Evolutionary conservation across 2,888 invertebrate genomes (phyloP), one percentile per base, ranked within the genome.

Genomic region (Standfussiana lucernea): DNA sequence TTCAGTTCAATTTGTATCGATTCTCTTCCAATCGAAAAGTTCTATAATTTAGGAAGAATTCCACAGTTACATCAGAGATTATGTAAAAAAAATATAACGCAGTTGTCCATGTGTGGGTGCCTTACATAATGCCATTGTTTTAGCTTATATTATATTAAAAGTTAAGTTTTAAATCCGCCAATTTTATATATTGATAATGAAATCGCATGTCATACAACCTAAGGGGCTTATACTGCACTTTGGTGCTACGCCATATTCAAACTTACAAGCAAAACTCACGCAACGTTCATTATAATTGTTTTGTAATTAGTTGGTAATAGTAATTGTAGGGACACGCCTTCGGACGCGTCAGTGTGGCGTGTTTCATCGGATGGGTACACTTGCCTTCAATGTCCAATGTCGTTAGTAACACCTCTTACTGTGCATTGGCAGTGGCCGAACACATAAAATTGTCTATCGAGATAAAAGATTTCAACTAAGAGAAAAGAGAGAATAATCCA

Each of bases 121-220:
- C 91, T 90, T 90, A 90, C 87, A 84, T 88, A 91, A 91, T 92
- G 93, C 91, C 91, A 91, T 92, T 91, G 89, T 92, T 90, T 88
- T 90, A 91, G 89, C 79, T 86, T 89, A 88, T 85, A 75, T 80
- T 79, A 72, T 75, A 80, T 71, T 81, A 86, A 75, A 75, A 84
- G 83, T 84, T 89, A 89, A 87, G 85, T 88, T 89, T 88, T 79
- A 84, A 86, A 84, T 88, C 89, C 89, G 91, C 91, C 90, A 91
- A 89, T 90, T 81, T 87, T 87, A 82, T 84, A 81, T 85, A 79
- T 77, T 77, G 72, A 84, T 78, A 67, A 64, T 74, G 37, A 71
- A 81, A 79, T 75, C 65, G 76, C 67, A 75, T 82, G 65, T 79
- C 72, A 72, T 74, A 50, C 86, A 88, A 88, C 86, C 79, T 88